Conservation (phyloP, 1,140 invertebrate species). For the Lerema accius region DNA sequence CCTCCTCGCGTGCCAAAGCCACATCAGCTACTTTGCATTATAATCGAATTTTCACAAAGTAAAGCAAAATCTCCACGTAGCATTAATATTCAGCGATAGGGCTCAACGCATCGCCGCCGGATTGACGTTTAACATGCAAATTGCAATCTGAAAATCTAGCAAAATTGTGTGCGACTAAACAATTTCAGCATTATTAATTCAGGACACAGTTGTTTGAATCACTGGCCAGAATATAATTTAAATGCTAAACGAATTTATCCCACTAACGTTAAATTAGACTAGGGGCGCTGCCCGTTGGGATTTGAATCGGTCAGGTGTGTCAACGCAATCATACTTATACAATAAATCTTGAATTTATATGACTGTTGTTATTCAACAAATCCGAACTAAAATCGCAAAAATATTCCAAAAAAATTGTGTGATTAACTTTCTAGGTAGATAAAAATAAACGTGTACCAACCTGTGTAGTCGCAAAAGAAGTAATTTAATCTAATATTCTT, state of each 20-base stretch:
- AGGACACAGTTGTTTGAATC: slow-evolving; percentile 72
- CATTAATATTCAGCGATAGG: slow-evolving; percentile 81
- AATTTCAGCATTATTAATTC: slow-evolving; percentile 78
- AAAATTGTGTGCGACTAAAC: slow-evolving; percentile 76
- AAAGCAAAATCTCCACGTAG: slow-evolving; percentile 76
- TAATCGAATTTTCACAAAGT: slow-evolving; percentile 80
- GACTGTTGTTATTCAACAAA: background rate
- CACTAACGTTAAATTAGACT: slow-evolving; percentile 70
- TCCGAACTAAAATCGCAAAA: too few species aligned
- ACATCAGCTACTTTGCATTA: slow-evolving; percentile 76
- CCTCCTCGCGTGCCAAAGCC: slow-evolving; percentile 43
- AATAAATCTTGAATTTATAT: background rate
- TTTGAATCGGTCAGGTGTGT: slow-evolving; percentile 67
- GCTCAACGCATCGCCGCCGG: slow-evolving; percentile 70
- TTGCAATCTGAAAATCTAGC: slow-evolving; percentile 79
- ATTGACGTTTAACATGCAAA: slow-evolving; percentile 82
- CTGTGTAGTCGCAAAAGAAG: too few species aligned
- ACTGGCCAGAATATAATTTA: slow-evolving; percentile 75
- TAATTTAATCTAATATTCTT: too few species aligned
- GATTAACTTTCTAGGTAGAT: too few species aligned
- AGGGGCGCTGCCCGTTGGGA: slow-evolving; percentile 54
- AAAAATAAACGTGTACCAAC: too few species aligned
- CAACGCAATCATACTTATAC: slow-evolving; percentile 21
- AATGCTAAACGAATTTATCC: slow-evolving; percentile 77
- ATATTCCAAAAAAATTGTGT: too few species aligned